Conservation (phyloP, 1,140 invertebrate genomes). For the Hirudo medicinalis region DNA sequence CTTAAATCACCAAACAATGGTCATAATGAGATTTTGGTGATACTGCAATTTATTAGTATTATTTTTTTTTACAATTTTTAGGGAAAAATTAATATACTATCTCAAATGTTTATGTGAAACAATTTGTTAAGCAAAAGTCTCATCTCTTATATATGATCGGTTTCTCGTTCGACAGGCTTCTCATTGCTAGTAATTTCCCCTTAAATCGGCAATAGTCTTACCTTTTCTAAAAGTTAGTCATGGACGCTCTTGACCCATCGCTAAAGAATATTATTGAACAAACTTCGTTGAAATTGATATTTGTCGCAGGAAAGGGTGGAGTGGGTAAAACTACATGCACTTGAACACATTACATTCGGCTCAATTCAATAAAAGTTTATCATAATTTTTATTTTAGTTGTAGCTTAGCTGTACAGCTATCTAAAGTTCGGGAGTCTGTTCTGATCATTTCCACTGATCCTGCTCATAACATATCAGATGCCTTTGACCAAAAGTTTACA, state of each 20-base stretch:
- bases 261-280: slow-evolving; percentile 86
- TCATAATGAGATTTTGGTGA: too few relatives aligned
- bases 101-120: too few relatives aligned
- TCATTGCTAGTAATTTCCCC: too few relatives aligned
- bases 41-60: too few relatives aligned
- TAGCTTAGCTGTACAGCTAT: slow-evolving; percentile 80
- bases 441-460: slow-evolving; percentile 98
- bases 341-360: background rate
- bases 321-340: slow-evolving; percentile 98
- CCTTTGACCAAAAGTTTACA: slow-evolving; percentile 44
- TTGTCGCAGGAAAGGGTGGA: slow-evolving; percentile 85
- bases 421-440: slow-evolving; percentile 83
- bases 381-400: slow-evolving; percentile 52
- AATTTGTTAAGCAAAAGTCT: too few relatives aligned
- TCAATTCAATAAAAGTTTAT: background rate
- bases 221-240: background rate
- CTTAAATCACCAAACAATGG: too few relatives aligned
- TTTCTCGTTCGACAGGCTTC: too few relatives aligned
- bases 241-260: slow-evolving; percentile 54
- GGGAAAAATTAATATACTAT: too few relatives aligned
- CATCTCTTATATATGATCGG: too few relatives aligned
- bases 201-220: too few relatives aligned
- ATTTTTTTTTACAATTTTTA: too few relatives aligned
- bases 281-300: slow-evolving; percentile 82
- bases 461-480: slow-evolving; percentile 97